Evolutionary conservation across 2,888 invertebrate species (phyloP), one percentile per base, ranked within the genome.

Genomic region (Pyrgus malvae): DNA sequence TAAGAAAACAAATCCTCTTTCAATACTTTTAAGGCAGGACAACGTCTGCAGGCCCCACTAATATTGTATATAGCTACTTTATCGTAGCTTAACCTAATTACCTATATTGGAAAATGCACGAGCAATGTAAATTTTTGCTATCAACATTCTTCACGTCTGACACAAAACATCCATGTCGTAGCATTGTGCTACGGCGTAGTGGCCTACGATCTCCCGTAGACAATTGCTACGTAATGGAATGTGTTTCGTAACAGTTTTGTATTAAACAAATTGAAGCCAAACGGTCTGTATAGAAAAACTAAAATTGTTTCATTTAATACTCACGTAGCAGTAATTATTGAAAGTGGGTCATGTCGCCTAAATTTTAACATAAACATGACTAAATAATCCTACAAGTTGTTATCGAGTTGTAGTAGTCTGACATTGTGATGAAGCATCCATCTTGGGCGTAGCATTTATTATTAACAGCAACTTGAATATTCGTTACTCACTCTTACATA

Each of bases 171-270:
- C 16, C 29, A 42, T 3, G 11, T 27, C 14, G 41, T 57, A 48
- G 55, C 46, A 25, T 25, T 19, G 2, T 25, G 51, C 56, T 58
- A 58, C 56, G 51, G 25, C 54, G 58, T 56, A 60, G 57, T 11
- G 27, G 23, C 5, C 50, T 51, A 50, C 49, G 31, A 58, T 38
- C n/a, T n/a, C 12, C 25, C 51, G 33, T 17, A 21, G 42, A 45
- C 44, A 14, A 31, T 37, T 6, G 37, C 27, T 27, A 27, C 21
- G 21, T 33, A 48, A 38, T 27, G 37, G 12, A 16, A 37, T 25
- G 11, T 19, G 37, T 48, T 48, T 37, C 37, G 19, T 48, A 38
- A 38, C 48, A 29, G 8, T 25, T 37, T 3, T 14, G 25, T 48
- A 37, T 48, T 48, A 27, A 7, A 6, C 12, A 9, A 31, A 31